These are phyloP conservation scores for Busseola fusca DNA, from an alignment of 2,888 invertebrate species.

Conservation along the genomic window DNA sequence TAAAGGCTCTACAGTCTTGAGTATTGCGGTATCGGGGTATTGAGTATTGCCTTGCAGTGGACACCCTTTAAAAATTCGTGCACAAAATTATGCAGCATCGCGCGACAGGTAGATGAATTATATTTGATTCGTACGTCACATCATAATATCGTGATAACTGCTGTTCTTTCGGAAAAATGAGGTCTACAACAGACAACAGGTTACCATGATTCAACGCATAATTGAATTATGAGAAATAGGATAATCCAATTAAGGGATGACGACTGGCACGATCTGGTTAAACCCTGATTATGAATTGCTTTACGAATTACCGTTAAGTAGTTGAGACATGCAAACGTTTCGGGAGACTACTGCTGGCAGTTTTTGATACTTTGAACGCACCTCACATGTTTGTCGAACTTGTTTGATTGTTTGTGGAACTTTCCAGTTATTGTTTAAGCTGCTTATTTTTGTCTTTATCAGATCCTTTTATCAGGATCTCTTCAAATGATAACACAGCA, in stretches of 20 bases:
- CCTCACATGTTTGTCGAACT: conserved; percentile 1
- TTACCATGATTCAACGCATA: conserved; percentile 40
- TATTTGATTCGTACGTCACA: neutral
- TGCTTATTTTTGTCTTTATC: conserved; percentile 7
- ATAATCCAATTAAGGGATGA: conserved; percentile 47
- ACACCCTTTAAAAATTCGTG: neutral
- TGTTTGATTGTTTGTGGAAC: conserved; percentile 11
- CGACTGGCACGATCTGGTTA: conserved; percentile 43
- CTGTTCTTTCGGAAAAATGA: neutral
- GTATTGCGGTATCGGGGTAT: too few relatives aligned
- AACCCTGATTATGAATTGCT: conserved; percentile 36
- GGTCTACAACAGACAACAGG: conserved; percentile 4
- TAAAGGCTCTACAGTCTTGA: too few relatives aligned
- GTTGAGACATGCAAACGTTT: conserved; percentile 10
- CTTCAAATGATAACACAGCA: conserved; percentile 12
- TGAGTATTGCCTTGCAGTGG: too few relatives aligned
- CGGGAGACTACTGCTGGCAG: neutral
- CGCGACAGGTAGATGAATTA: neutral
- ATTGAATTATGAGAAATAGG: conserved; percentile 58
- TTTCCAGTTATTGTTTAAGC: neutral
- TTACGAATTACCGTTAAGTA: conserved; percentile 33
- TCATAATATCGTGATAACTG: neutral
- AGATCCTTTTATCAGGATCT: conserved; percentile 1
- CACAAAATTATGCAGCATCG: neutral
- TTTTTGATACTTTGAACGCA: conserved; percentile 18